phyloP scores from a whole-genome alignment of 37 sponge, comb jelly and placozoan species.

The Crambe crambe region DNA sequence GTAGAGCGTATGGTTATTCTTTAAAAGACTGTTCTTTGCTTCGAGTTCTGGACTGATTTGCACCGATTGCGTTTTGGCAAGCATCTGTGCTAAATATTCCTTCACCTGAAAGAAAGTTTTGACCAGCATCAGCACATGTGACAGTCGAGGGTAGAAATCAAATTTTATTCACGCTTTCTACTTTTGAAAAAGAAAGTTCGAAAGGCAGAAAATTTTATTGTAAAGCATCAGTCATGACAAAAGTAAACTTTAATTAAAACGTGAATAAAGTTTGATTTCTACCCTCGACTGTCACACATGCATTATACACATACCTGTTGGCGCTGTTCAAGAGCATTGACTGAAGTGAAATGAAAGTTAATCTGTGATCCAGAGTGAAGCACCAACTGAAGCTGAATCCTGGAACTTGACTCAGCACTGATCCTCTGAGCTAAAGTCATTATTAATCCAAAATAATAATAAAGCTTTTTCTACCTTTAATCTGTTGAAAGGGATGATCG shows the following conservation, averaged over 20 bases:
- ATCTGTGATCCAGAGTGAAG: constrained; percentile 43
- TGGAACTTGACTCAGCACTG: constrained; percentile 79
- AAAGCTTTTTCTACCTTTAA: constrained; percentile 44
- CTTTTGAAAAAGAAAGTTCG: no score
- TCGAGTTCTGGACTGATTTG: constrained; percentile 66
- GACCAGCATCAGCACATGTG: no score
- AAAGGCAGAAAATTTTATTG: no score
- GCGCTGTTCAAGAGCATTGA: constrained; percentile 41
- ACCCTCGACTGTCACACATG: no score
- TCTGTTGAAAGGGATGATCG: constrained; percentile 45
- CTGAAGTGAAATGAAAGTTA: constrained; percentile 81
- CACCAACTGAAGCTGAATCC: constrained; percentile 85
- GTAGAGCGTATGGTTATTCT: constrained; percentile 53
- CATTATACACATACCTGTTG: constrained; percentile 25
- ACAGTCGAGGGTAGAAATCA: no score
- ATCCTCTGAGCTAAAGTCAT: constrained; percentile 62
- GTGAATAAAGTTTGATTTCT: no score
- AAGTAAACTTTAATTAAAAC: no score
- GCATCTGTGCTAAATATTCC: constrained; percentile 37
- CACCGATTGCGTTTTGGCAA: constrained; percentile 24
- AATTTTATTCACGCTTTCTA: no score
- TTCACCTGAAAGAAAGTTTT: constrained; percentile 18
- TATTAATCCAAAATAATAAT: not conserved
- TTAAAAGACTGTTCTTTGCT: constrained; percentile 68
- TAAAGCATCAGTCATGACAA: no score